These are phyloP conservation scores for Muntiacus muntjak DNA, from an alignment of 2,113 vertebrate species.

Conservation along the genomic window DNA sequence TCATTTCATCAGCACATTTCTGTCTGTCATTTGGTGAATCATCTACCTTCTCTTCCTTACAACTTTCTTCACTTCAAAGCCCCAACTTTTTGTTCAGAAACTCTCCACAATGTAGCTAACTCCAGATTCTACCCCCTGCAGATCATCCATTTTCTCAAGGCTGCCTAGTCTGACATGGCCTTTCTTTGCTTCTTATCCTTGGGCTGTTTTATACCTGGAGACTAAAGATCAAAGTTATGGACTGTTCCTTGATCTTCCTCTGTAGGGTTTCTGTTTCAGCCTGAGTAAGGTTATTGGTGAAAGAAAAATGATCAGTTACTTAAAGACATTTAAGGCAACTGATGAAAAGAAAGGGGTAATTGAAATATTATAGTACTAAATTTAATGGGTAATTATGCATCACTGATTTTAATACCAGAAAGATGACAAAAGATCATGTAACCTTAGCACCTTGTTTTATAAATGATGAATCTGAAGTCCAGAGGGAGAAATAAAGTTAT, in stretches of 20 bases:
- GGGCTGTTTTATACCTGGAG: conserved; percentile 44
- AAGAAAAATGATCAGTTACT: conserved; percentile 33
- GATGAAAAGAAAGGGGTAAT: neutral
- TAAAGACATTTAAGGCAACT: conserved; percentile 28
- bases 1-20: neutral
- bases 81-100: conserved; percentile 32
- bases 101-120: conserved; percentile 37
- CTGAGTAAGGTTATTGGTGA: neutral
- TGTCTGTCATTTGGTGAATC: conserved; percentile 3
- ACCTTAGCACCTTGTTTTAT: neutral
- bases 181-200: conserved; percentile 51
- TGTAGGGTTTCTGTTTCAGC: conserved; percentile 35
- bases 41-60: neutral
- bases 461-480: neutral
- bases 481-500: neutral
- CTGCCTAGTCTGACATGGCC: neutral
- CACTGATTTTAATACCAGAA: neutral
- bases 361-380: neutral
- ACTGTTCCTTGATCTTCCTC: conserved; percentile 58
- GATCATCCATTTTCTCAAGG: conserved; percentile 22
- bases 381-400: neutral
- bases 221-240: conserved; percentile 60
- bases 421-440: neutral
- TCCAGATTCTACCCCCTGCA: neutral
- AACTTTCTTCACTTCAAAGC: conserved; percentile 46